Percentiles rank a stretch among this genome's conserved stretches.
phyloP scores from a whole-genome alignment of 2,888 invertebrate genomes.

The Xestia ashworthii region DNA sequence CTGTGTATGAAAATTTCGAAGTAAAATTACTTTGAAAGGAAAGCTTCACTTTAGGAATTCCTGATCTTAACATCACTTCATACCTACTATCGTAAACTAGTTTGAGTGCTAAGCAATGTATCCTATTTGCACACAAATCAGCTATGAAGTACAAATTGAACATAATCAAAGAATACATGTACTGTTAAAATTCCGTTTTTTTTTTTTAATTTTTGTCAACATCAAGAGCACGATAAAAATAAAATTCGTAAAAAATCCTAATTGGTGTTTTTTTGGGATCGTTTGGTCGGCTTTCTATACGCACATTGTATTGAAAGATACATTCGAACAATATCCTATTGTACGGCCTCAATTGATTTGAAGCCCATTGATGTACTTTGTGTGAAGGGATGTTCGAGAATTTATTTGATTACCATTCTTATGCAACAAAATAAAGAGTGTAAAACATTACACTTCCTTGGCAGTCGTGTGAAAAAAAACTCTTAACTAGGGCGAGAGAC shows the following conservation, averaged over 20 bases:
- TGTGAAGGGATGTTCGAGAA: slow-evolving; percentile 8
- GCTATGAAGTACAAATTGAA: not conserved
- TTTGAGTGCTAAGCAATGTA: not conserved
- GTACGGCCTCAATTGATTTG: slow-evolving; percentile 58
- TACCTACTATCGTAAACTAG: not conserved
- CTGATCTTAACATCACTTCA: not conserved
- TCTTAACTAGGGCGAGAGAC: too few species aligned
- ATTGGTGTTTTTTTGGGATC: slow-evolving; percentile 9
- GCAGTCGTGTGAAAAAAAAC: too few species aligned
- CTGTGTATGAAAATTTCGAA: not conserved
- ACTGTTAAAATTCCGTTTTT: not conserved
- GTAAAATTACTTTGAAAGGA: not conserved
- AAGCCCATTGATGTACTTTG: slow-evolving; percentile 37
- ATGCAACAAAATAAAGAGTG: slow-evolving; percentile 3
- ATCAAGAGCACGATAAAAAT: not conserved
- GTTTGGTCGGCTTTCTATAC: slow-evolving; percentile 16
- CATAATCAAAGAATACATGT: not conserved
- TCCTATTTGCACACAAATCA: not conserved
- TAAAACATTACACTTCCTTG: too few species aligned
- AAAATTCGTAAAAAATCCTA: not conserved
- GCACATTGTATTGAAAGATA: slow-evolving; percentile 26
- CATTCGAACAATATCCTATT: slow-evolving; percentile 31
- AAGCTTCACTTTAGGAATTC: not conserved
- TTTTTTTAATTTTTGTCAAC: not conserved
- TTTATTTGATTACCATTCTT: slow-evolving; percentile 24